Conservation (phyloP, 2,797 vertebrate species). For the Alauda arvensis region DNA sequence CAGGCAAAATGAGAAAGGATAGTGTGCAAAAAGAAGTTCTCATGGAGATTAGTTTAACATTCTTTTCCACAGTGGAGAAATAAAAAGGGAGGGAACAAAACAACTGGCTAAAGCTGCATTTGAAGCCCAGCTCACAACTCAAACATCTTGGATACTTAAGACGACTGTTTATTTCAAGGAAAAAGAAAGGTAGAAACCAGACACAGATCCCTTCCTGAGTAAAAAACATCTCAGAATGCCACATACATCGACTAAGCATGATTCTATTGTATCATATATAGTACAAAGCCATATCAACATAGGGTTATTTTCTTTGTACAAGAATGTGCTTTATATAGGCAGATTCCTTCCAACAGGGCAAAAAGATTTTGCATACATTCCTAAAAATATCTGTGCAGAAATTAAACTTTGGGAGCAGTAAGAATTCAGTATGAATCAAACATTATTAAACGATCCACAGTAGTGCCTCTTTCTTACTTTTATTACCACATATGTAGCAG, state of each 20-base stretch:
- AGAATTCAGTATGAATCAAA: neutral
- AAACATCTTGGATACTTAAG: neutral
- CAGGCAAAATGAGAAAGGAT: neutral
- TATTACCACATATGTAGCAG: neutral
- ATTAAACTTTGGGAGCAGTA: neutral
- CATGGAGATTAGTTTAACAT: neutral
- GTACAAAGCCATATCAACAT: neutral
- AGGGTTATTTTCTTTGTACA: neutral
- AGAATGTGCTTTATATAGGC: neutral
- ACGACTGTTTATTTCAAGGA: neutral
- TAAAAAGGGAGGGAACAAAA: neutral
- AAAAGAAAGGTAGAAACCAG: neutral
- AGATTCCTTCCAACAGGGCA: neutral
- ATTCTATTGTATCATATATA: neutral
- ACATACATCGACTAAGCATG: neutral
- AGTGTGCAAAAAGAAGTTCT: neutral
- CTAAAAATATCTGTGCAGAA: neutral
- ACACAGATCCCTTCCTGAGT: neutral
- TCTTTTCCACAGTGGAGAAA: neutral
- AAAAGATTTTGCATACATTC: neutral
- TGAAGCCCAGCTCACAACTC: neutral
- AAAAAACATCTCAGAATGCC: neutral
- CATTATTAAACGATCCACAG: neutral
- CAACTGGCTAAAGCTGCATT: neutral
- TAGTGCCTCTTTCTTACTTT: neutral